Percentiles rank a stretch among this genome's conserved stretches.
Evolutionary conservation across 2,797 vertebrate species (phyloP).

Genomic region (Phyllotis vaccarum): DNA sequence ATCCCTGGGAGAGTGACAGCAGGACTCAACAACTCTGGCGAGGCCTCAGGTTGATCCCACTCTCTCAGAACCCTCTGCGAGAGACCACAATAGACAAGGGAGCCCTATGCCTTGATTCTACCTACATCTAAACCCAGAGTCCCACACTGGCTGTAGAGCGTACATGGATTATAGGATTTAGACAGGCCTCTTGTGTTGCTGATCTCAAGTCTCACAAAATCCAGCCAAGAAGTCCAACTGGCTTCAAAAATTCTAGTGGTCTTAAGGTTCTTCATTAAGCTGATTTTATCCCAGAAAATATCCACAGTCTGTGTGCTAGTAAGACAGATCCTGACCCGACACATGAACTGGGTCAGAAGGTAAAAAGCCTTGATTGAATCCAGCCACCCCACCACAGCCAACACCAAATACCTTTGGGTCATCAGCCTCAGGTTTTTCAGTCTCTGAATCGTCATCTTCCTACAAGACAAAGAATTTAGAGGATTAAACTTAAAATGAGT

Average conservation of each 20-base stretch:
- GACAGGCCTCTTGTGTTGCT: neutral
- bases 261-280: slow-evolving; percentile 7
- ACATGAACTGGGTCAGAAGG: slow-evolving; percentile 75
- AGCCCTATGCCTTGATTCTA: neutral
- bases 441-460: slow-evolving; percentile 98
- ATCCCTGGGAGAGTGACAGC: neutral
- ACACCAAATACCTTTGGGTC: slow-evolving; percentile 96
- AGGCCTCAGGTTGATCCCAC: neutral
- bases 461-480: slow-evolving; percentile 96
- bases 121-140: neutral
- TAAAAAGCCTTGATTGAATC: slow-evolving; percentile 77
- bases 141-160: neutral
- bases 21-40: neutral
- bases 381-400: slow-evolving; percentile 86
- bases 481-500: slow-evolving; percentile 90
- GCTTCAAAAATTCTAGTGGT: neutral
- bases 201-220: neutral
- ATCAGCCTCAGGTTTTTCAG: slow-evolving; percentile 95
- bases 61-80: neutral
- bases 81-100: neutral
- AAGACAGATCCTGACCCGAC: slow-evolving; percentile 58
- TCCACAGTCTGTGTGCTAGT: neutral
- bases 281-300: neutral
- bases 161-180: neutral
- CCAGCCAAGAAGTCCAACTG: neutral